Evolutionary conservation across 2,797 vertebrate species (phyloP), one percentile per base, ranked within the genome.

Genomic region (Lithobates sylvaticus): DNA sequence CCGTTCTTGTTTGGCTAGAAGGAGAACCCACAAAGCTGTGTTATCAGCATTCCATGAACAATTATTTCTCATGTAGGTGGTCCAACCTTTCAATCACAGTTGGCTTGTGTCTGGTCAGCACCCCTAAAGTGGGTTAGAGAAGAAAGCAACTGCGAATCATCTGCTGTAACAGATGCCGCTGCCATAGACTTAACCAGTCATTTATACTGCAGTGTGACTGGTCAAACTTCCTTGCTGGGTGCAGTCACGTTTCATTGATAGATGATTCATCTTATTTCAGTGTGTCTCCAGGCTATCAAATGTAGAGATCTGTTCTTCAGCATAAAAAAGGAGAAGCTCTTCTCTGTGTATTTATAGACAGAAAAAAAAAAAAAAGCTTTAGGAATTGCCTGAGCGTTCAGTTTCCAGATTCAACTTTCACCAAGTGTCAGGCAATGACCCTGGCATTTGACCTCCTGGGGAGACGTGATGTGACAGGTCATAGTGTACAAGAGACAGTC

Each of bases 371-470:
- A 58, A 58, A 29, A 26, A 68, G 68, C 23, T 50, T 6, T 77
- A 70, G 76, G 42, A 71, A 32, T 69, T 64, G 54, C 44, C 65
- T 72, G 70, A 27, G 64, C 23, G 10, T 87, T 78, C 32, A 73
- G 68, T 54, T 77, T 68, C 50, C 27, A 58, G 80, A 34, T 83
- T 83, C 50, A 87, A 78, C 80, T 87, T 87, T 87, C 75, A 87
- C 58, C 54, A 64, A 83, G 69, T 75, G n/a, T 54, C 18, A 68
- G 58, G 29, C 36, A 77, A 73, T 78, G 69, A 77, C 80, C 74
- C 85, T 86, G 85, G 70, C 80, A 72, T 64, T 54, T 81, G 68
- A 87, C 81, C 85, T 83, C 64, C 8, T 15, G 10, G 54, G 36
- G 67, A 83, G 15, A 78, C 21, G 8, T 86, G 50, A 77, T 69